Base-by-base conservation (phyloP, 1,140 invertebrate species). In the Penaeus chinensis region DNA sequence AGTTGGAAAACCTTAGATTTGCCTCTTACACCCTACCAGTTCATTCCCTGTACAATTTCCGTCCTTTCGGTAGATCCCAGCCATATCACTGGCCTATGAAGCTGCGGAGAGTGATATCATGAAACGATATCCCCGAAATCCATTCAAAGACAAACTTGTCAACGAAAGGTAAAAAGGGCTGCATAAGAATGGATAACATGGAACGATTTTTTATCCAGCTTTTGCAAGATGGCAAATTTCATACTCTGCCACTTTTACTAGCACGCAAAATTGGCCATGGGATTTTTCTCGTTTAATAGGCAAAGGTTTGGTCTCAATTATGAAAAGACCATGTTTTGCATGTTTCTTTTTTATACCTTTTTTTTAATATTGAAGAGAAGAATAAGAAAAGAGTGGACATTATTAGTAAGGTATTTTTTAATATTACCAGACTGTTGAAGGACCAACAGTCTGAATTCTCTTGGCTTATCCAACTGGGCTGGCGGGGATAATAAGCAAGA, bases 11-110 rank as follows among this genome's bases (percentile, higher is more conserved):
- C 11, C 54, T 54, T 54, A 61, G 54, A 54, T 54, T 54, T 54
- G 54, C 54, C 54, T 54, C 54, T 54, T 54, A 54, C 54, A 54
- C 54, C 54, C 54, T 54, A 54, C 54, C 5, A 18, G 37, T 62
- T 61, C 24, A 54, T 42, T 37, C 37, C n/a, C 37, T 74, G 19
- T 84, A 69, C 74, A 32, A 63, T 71, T 37, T 71, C 22, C 69
- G 32, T 71, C 37, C 94, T n/a, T 63, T 92, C 54, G 77, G 92
- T 92, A 96, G 96, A 96, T 97, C 94, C 97, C 97, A 93, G 97
- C 97, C 94, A 98, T 98, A 94, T 98, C 97, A 93, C 94, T 98
- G 94, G 97, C 97, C 94, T 98, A 98, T 94, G 97, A 98, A 95
- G 95, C 96, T 93, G 96, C 97, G 92, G 97, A 98, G 94, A 96